phyloP scores from a whole-genome alignment of 2,888 invertebrate species.

The Nyleta sp. region DNA sequence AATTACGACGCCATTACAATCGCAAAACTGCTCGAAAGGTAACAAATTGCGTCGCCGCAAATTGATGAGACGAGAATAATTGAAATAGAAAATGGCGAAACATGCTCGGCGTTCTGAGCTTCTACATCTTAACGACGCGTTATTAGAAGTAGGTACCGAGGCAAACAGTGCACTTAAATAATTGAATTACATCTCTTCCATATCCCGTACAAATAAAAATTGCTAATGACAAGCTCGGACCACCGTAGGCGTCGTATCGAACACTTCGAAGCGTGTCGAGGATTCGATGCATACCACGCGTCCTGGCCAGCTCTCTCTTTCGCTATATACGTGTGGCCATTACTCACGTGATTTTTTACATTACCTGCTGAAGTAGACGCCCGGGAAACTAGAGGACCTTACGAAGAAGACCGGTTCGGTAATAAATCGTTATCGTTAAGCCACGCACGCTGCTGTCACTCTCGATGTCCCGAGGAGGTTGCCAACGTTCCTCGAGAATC shows the following conservation, averaged over 20 bases:
- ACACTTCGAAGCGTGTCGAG: conserved; percentile 61
- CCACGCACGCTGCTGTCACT: conserved; percentile 64
- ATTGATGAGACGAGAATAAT: conserved; percentile 40
- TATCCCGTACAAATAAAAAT: conserved; percentile 56
- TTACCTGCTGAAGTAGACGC: conserved; percentile 55
- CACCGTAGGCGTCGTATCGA: conserved; percentile 65
- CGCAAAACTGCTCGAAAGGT: too few relatives aligned
- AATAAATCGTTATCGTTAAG: conserved; percentile 71
- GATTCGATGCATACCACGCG: conserved; percentile 62
- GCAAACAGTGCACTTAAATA: conserved; percentile 54
- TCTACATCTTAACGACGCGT: conserved; percentile 40
- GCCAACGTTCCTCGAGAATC: conserved; percentile 19
- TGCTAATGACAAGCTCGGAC: conserved; percentile 60
- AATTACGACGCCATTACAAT: too few relatives aligned
- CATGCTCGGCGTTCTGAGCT: conserved; percentile 10
- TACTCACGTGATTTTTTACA: conserved; percentile 63
- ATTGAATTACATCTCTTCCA: conserved; percentile 60
- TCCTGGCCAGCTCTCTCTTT: conserved; percentile 26
- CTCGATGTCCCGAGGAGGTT: conserved; percentile 61
- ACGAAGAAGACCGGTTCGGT: conserved; percentile 66
- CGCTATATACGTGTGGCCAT: conserved; percentile 54
- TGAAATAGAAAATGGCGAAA: conserved; percentile 44
- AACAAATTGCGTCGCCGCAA: too few relatives aligned
- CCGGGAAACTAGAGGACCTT: conserved; percentile 55
- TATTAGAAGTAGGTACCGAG: conserved; percentile 44